Evolutionary conservation across 2,113 vertebrate species (phyloP).

Genomic region (Cavia porcellus): DNA sequence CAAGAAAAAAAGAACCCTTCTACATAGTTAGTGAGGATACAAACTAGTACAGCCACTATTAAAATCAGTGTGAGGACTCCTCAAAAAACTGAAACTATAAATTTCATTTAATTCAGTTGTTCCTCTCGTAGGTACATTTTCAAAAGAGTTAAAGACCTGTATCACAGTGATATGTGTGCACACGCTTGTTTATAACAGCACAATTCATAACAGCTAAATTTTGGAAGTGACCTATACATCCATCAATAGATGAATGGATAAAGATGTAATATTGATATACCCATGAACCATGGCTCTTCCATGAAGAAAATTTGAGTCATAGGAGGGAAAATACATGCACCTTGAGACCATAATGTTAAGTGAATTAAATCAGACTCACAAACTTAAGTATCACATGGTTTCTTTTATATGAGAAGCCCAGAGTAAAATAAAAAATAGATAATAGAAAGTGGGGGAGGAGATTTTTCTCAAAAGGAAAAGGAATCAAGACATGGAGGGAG

Average conservation of each 20-base stretch:
- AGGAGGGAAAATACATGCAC: background rate
- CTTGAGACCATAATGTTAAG: background rate
- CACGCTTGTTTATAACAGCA: background rate
- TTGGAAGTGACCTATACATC: background rate
- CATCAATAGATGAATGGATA: background rate
- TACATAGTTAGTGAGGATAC: background rate
- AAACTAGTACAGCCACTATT: background rate
- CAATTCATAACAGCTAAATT: background rate
- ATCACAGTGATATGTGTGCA: background rate
- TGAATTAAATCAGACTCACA: background rate
- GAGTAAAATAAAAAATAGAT: background rate
- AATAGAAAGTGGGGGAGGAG: background rate
- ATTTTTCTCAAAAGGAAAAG: background rate
- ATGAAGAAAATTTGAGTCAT: background rate
- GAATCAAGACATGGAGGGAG: background rate
- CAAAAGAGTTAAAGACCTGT: background rate
- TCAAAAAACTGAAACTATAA: background rate
- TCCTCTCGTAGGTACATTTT: background rate
- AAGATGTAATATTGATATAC: background rate
- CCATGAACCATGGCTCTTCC: background rate
- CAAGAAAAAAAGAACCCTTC: background rate
- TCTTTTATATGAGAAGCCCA: background rate
- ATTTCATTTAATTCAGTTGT: background rate
- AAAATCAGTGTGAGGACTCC: background rate
- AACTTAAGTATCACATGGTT: background rate